These are phyloP conservation scores for Pampus argenteus DNA, from an alignment of 2,797 vertebrate species.

Conservation along the genomic window DNA sequence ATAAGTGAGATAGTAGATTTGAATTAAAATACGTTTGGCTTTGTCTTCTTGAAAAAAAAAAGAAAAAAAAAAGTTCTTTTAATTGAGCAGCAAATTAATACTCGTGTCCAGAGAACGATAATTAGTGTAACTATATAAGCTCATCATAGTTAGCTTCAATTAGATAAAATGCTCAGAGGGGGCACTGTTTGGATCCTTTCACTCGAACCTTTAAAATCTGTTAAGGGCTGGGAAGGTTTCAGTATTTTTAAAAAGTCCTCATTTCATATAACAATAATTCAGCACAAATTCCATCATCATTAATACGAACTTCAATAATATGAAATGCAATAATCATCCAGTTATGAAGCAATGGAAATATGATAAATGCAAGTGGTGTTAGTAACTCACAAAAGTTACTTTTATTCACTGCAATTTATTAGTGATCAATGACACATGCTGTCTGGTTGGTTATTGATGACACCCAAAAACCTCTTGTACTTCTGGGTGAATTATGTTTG, in stretches of 20 bases:
- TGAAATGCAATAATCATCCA: neutral
- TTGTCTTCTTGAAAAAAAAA: neutral
- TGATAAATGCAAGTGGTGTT: neutral
- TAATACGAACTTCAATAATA: neutral
- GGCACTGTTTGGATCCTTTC: neutral
- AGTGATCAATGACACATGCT: neutral
- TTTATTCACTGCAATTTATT: neutral
- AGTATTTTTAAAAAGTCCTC: neutral
- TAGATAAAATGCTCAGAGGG: neutral
- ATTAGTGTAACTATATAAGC: too few relatives aligned
- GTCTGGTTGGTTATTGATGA: slow-evolving; percentile 5
- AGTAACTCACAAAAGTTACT: neutral
- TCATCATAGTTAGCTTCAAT: neutral
- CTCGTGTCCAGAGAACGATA: neutral
- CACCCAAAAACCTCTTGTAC: neutral
- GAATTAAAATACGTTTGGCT: slow-evolving; percentile 11
- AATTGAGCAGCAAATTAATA: neutral
- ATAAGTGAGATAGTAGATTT: slow-evolving; percentile 11
- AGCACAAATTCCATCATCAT: neutral
- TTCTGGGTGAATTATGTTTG: neutral
- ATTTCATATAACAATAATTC: neutral
- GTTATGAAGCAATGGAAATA: slow-evolving; percentile 1
- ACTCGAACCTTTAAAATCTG: neutral
- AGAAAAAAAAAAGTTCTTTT: neutral
- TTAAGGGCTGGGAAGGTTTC: neutral